Evolutionary conservation across 2,888 invertebrate genomes (phyloP), one percentile per base, ranked within the genome.

Genomic region (Acrobasis consociella): DNA sequence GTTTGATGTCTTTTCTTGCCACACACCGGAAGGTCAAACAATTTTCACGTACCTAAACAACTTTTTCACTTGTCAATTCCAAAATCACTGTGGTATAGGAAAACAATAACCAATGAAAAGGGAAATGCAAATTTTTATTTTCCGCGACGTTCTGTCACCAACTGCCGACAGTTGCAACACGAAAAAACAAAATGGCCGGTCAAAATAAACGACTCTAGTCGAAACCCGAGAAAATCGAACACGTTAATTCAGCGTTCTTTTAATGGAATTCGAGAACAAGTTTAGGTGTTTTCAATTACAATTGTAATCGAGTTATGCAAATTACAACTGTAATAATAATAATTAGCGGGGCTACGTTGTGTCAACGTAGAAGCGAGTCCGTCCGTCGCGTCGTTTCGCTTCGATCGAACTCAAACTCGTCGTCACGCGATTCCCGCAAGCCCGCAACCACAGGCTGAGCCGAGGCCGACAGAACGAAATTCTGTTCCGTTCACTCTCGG

Each of bases 161-260:
- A 22, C 22, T 22, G 3, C 68, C 73, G 71, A 64, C 68, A 77
- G 71, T 71, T 65, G 69, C 69, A 71, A 69, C 72, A 75, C 71
- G 75, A 85, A 86, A 85, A 86, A 83, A 85, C 89, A 91, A 91
- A 85, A 91, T 91, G 91, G 91, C 91, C 85, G 89, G 78, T 77
- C 72, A 79, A 83, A 85, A 74, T 74, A 77, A 75, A 81, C 72
- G 72, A 74, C 71, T 69, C 67, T 69, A 73, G 71, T 76, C 75
- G 75, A 73, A 67, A 66, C 61, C 61, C 17, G 5, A 16, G 39
- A 51, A 49, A 51, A 17, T 37, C 5, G 38, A 39, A 16, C 39
- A 16, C 55, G 9, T 46, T 15, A 38, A n/a, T 11, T 17, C 39
- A 13, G 9, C 17, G 15, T 42, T 38, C 38, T 38, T 51, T 31